These are phyloP conservation scores for Lagocephalus sceleratus DNA, from an alignment of 2,797 vertebrate genomes.

Conservation along the genomic window DNA sequence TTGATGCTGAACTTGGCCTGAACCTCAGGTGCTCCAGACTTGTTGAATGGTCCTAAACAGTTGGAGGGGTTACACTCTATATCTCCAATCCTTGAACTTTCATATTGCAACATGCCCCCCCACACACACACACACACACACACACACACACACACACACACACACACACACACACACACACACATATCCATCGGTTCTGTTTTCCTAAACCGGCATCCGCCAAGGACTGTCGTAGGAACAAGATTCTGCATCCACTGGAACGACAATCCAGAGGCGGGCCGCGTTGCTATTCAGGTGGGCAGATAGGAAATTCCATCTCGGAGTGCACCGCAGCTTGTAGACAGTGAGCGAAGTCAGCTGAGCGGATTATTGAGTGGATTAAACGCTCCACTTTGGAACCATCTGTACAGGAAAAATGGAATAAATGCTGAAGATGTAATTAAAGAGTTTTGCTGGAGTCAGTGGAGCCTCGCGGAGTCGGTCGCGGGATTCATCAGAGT, in stretches of 20 bases:
- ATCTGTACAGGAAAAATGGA: slow-evolving; percentile 6
- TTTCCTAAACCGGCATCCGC: slow-evolving; percentile 12
- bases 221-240: slow-evolving; percentile 20
- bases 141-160: too few relatives aligned
- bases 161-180: too few relatives aligned
- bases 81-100: slow-evolving; percentile 1
- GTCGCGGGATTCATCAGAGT: slow-evolving; percentile 16
- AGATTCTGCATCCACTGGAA: slow-evolving; percentile 30
- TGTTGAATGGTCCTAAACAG: too few relatives aligned
- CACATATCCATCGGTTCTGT: not conserved
- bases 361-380: slow-evolving; percentile 34
- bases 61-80: too few relatives aligned
- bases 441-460: slow-evolving; percentile 28
- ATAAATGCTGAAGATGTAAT: slow-evolving; percentile 23
- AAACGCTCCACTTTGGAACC: slow-evolving; percentile 6
- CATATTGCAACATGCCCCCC: not conserved
- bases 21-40: not conserved
- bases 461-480: slow-evolving; percentile 2
- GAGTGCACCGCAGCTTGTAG: slow-evolving; percentile 24
- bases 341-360: slow-evolving; percentile 3
- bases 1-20: not conserved
- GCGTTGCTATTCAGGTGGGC: slow-evolving; percentile 24
- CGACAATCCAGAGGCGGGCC: slow-evolving; percentile 30
- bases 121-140: too few relatives aligned
- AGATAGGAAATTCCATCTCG: slow-evolving; percentile 40